These are phyloP conservation scores for Pandemis cinnamomeana DNA, from an alignment of 2,888 invertebrate species.

Conservation along the genomic window DNA sequence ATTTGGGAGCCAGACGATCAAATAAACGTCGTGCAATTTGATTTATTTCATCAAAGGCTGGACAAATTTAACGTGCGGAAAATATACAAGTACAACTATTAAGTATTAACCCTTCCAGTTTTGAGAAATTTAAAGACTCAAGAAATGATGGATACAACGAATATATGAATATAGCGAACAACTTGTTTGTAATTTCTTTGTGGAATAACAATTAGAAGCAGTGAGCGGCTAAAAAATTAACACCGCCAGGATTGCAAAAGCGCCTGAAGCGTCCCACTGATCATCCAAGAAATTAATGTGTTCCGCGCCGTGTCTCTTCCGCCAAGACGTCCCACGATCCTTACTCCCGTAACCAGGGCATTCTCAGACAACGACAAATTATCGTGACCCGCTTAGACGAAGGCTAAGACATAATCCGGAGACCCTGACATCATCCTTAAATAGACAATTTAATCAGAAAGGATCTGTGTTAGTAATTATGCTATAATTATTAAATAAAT, in stretches of 20 bases:
- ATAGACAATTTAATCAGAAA: constrained; percentile 13
- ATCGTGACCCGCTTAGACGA: constrained; percentile 29
- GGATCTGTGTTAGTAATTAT: constrained; percentile 8
- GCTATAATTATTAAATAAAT: neutral
- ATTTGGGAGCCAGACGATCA: constrained; percentile 15
- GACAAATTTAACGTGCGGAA: neutral
- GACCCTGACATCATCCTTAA: constrained; percentile 4
- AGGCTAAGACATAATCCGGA: constrained; percentile 18
- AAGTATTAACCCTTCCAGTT: neutral
- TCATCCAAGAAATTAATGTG: neutral
- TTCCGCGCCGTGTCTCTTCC: neutral
- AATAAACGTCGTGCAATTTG: constrained; percentile 25
- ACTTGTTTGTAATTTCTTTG: neutral
- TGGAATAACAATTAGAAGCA: neutral
- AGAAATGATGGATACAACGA: neutral
- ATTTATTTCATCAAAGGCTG: constrained; percentile 1
- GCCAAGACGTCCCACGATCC: constrained; percentile 23
- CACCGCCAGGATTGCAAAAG: neutral
- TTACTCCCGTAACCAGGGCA: constrained; percentile 20
- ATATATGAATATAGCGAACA: neutral
- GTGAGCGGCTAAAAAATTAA: neutral
- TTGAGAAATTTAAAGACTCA: neutral
- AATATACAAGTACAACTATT: neutral
- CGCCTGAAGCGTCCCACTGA: neutral
- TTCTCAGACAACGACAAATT: constrained; percentile 29